Conservation (phyloP, 2,797 vertebrate species). For the Synaphobranchus kaupii region DNA sequence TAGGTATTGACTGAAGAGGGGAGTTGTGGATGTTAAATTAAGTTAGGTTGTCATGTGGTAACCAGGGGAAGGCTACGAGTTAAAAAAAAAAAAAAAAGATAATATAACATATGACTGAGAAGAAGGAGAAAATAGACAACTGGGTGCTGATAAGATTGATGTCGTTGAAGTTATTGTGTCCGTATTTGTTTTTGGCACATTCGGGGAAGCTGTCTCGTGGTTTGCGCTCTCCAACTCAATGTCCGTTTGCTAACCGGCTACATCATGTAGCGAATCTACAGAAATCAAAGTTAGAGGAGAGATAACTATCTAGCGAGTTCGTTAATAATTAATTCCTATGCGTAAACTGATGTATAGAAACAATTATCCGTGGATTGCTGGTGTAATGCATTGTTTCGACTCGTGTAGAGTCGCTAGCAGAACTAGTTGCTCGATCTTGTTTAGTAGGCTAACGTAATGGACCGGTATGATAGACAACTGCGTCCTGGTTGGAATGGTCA, state of each 20-base stretch:
- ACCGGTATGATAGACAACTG: neutral
- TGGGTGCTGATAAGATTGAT: neutral
- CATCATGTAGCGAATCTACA: conserved; percentile 71
- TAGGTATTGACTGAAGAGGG: conserved; percentile 69
- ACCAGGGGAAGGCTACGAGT: conserved; percentile 83
- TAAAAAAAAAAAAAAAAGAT: conserved; percentile 66
- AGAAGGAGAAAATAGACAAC: conserved; percentile 34
- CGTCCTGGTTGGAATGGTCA: neutral
- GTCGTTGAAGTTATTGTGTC: neutral
- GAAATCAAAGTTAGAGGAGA: conserved; percentile 75
- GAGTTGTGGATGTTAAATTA: conserved; percentile 53
- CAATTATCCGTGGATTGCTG: neutral
- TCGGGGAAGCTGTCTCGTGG: conserved; percentile 64
- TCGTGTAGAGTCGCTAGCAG: neutral
- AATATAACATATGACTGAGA: conserved; percentile 55
- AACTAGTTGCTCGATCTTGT: neutral
- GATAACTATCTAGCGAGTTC: conserved; percentile 14
- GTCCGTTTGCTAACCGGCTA: conserved; percentile 65
- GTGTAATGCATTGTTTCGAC: neutral
- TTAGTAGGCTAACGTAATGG: neutral
- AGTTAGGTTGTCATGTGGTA: conserved; percentile 74
- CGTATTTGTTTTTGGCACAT: conserved; percentile 54
- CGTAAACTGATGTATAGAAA: neutral
- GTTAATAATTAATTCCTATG: neutral
- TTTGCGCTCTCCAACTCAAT: conserved; percentile 30